Evolutionary conservation across 2,797 vertebrate genomes (phyloP).

Genomic region (Loriculus beryllinus): DNA sequence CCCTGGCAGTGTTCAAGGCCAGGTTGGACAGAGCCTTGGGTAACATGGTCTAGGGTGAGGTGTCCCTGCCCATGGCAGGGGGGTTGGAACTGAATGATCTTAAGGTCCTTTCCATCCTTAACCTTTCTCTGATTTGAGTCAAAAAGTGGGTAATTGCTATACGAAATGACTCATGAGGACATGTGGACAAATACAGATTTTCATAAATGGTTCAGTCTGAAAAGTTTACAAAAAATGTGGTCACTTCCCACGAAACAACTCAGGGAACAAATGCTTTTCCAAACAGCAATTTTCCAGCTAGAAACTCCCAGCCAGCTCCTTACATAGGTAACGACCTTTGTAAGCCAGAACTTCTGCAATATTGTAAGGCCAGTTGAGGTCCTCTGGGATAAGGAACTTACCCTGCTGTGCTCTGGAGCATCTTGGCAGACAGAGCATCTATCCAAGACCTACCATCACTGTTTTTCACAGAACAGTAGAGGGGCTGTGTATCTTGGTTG

Average conservation of each 20-base stretch:
- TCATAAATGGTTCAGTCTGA: background rate
- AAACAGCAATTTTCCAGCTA: background rate
- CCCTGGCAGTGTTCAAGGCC: too few species aligned
- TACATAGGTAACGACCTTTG: background rate
- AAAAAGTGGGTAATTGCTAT: background rate
- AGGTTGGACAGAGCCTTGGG: too few species aligned
- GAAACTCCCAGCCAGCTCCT: background rate
- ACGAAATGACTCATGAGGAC: background rate
- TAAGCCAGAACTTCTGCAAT: background rate
- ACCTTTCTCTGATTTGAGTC: background rate
- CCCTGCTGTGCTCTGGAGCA: background rate
- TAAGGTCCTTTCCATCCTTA: too few species aligned
- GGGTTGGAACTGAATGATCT: too few species aligned
- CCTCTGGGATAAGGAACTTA: background rate
- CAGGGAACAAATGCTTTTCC: background rate
- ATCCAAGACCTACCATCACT: background rate
- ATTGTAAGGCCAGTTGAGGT: background rate
- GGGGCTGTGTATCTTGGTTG: background rate
- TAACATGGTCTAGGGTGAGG: too few species aligned
- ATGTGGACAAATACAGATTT: background rate
- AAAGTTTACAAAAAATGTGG: background rate
- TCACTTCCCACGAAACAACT: background rate
- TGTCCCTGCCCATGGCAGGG: too few species aligned
- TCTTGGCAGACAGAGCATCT: too few species aligned
- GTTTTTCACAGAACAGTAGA: background rate